These are phyloP conservation scores for Centropus unirufus DNA, from an alignment of 2,113 vertebrate genomes.

Conservation along the genomic window DNA sequence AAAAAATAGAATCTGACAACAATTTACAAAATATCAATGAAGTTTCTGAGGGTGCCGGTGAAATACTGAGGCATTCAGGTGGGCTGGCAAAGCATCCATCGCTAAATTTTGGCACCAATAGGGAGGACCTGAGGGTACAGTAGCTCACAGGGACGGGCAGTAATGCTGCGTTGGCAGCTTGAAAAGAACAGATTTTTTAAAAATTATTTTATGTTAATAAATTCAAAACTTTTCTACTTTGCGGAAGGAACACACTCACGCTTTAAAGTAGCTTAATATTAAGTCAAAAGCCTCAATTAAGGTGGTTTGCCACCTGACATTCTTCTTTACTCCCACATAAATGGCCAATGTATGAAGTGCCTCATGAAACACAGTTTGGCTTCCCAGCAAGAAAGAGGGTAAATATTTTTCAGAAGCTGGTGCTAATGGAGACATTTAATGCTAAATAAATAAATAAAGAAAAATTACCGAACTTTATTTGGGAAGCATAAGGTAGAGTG, in stretches of 20 bases:
- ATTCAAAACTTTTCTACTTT: background rate
- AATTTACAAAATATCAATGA: background rate
- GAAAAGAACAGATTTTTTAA: background rate
- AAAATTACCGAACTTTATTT: background rate
- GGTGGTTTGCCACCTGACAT: background rate
- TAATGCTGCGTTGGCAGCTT: background rate
- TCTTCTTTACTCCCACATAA: slow-evolving; percentile 11
- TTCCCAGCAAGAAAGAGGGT: background rate
- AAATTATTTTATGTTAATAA: background rate
- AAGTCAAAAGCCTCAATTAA: background rate
- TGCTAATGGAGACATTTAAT: slow-evolving; percentile 30
- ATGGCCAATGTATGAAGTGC: background rate
- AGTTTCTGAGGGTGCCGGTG: background rate
- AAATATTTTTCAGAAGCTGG: slow-evolving; percentile 33
- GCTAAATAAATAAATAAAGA: background rate
- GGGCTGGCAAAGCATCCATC: background rate
- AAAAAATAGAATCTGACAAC: background rate
- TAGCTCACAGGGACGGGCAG: background rate
- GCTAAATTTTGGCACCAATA: background rate
- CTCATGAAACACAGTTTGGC: slow-evolving; percentile 29
- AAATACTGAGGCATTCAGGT: background rate
- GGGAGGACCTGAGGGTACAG: background rate
- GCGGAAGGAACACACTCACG: background rate
- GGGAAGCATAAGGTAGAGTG: background rate
- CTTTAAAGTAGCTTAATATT: background rate